Base-by-base conservation (phyloP, 1,140 invertebrate genomes). In the Aphelinus atriplicis region DNA sequence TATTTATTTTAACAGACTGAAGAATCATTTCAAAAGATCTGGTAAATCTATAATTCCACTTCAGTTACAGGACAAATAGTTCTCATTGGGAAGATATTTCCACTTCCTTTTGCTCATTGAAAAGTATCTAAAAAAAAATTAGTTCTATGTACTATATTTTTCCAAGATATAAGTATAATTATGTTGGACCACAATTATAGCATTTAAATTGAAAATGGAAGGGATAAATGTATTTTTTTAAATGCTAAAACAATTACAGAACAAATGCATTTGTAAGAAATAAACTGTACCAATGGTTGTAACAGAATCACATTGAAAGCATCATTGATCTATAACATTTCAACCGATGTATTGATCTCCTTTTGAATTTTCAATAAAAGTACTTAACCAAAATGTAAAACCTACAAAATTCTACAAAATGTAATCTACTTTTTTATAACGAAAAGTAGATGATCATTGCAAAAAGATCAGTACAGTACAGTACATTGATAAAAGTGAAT, bases 141-240 rank as follows among this genome's bases (percentile, higher is more conserved):
- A 60, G 7, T 77, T 78, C 58, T 63, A 78, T 62, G 75, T 71
- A 26, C 26, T 26, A 65, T 70, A 78, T 71, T 73, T 77, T 77
- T 73, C 70, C 45, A 71, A 78, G 80, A 75, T 26, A 26, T 77
- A 62, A 78, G 73, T 64, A 43, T 58, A 42, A 57, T 66, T 77
- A 76, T 67, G 73, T 61, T 73, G 51, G 26, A 74, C 64, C 48
- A 74, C 63, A 7, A 70, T 47, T 60, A 26, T 26, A 68, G 64
- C 50, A 68, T 47, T 56, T 57, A 56, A 75, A 66, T 48, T 68
- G 26, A 67, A 67, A 57, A 67, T 73, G 9, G 55, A 62, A 61
- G 43, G 53, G 48, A 60, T 9, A 51, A 4, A 70, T 58, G 57
- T 64, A 55, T 64, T 64, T 26, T 26, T 69, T 7, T 64, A 64